A percentile compares a stretch with the other conserved stretches of the same genome.
Evolutionary conservation across 2,113 vertebrate species (phyloP).

Genomic region (Tachuris rubrigastra): DNA sequence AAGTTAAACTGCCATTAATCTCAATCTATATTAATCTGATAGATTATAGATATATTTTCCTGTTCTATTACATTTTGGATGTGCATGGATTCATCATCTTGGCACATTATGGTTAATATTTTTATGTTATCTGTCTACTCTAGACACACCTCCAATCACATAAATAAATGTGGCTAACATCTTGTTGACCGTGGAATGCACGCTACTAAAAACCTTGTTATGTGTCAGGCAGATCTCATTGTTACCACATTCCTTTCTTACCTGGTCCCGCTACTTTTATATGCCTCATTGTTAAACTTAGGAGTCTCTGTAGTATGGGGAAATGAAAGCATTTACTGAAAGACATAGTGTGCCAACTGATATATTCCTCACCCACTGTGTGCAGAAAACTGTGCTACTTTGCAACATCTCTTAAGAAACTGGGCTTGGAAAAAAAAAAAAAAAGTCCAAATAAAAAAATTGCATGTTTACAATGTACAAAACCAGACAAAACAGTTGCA

Average conservation of each 20-base stretch:
- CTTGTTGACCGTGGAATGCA: neutral
- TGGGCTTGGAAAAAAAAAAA: neutral
- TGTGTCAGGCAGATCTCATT: neutral
- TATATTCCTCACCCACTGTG: neutral
- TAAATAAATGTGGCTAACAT: neutral
- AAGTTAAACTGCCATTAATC: neutral
- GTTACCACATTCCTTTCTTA: neutral
- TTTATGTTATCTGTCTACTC: neutral
- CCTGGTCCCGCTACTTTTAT: neutral
- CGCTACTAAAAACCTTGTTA: neutral
- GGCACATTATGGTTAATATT: accelerated
- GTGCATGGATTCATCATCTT: neutral
- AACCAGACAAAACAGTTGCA: neutral
- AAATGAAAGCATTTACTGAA: neutral
- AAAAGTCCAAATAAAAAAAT: neutral
- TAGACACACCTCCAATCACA: neutral
- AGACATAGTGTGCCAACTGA: neutral
- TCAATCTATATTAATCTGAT: neutral
- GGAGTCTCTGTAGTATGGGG: neutral
- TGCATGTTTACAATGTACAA: neutral
- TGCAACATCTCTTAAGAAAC: neutral
- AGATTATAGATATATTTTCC: neutral
- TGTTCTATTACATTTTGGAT: neutral
- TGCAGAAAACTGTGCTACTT: neutral
- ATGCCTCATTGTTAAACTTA: neutral